Evolutionary conservation across 2,113 vertebrate genomes (phyloP), one percentile per base, ranked within the genome.

Genomic region (Tachysurus fulvidraco): DNA sequence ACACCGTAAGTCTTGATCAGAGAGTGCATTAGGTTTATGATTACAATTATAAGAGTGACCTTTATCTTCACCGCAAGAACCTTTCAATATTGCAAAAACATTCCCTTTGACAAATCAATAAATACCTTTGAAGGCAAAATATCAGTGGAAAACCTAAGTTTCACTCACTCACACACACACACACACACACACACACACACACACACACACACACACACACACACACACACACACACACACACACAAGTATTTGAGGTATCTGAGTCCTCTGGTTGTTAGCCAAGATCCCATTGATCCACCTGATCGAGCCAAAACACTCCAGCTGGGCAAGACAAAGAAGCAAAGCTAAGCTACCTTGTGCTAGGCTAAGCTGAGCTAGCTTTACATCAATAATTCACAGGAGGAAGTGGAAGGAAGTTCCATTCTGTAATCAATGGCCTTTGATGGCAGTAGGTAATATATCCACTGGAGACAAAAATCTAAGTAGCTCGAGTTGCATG

Each of bases 341-440:
- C 21, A 44, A 50, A 2, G 81, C 60, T 65, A 82, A 50, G 55
- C 67, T 84, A 50, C n/a, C 41, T 71, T 76, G 69, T 50, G 82
- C 64, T 69, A 62, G 10, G 36, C 36, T 84, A 74, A 41, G 13
- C 69, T 10, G 6, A 11, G 83, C 23, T 28, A 77, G 69, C 71
- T 30, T 25, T 85, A 50, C 83, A 85, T 85, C 69, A 85, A 85
- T 85, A 76, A 85, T 85, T 46, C 36, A 85, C 57, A 60, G 54
- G 71, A 85, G 83, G 57, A 85, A 76, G 83, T 78, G 74, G 74
- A 17, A 78, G 50, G 23, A 78, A 78, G 74, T 78, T 77, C 57
- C 71, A 77, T 59, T 65, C 41, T 85, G n/a, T 28, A 76, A 85
- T 85, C 83, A 85, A 85, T 85, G 71, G 36, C 36, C 71, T 77